These are phyloP conservation scores for Marmota monax DNA, from an alignment of 2,113 vertebrate species.

Conservation along the genomic window DNA sequence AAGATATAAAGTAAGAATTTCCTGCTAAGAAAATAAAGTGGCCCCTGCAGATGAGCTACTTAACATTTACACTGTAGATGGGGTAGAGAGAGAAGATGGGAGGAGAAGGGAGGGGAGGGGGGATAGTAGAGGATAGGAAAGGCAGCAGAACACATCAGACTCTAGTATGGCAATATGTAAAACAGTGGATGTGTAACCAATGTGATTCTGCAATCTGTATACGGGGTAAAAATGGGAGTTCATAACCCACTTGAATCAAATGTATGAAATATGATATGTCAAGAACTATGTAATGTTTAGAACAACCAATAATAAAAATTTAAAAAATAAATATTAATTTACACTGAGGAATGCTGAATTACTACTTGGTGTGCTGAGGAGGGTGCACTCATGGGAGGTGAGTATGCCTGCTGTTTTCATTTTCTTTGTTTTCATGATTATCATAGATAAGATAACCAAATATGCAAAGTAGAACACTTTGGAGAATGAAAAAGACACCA, in stretches of 20 bases:
- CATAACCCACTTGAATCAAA: too few relatives aligned
- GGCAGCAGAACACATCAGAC: too few relatives aligned
- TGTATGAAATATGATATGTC: too few relatives aligned
- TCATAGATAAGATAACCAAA: not conserved
- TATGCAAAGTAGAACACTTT: not conserved
- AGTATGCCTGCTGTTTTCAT: not conserved
- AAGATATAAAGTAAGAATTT: not conserved
- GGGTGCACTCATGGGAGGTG: not conserved
- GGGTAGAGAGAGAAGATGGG: too few relatives aligned
- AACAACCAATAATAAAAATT: too few relatives aligned
- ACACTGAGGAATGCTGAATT: not conserved
- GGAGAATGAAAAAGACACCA: not conserved
- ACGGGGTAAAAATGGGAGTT: too few relatives aligned
- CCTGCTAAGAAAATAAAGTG: conserved; percentile 37
- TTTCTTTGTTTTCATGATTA: not conserved
- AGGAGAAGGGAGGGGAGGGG: too few relatives aligned
- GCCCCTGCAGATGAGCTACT: not conserved
- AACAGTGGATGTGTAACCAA: too few relatives aligned
- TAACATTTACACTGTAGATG: not conserved
- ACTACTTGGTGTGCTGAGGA: not conserved
- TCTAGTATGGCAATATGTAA: too few relatives aligned
- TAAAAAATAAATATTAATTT: not conserved
- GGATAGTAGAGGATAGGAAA: too few relatives aligned
- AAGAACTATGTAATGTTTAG: too few relatives aligned
- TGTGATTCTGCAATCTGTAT: too few relatives aligned